Percentiles rank a stretch among this genome's conserved stretches.
These are phyloP conservation scores for Emydoidea blandingii DNA, from an alignment of 2,797 vertebrate species.

Conservation along the genomic window DNA sequence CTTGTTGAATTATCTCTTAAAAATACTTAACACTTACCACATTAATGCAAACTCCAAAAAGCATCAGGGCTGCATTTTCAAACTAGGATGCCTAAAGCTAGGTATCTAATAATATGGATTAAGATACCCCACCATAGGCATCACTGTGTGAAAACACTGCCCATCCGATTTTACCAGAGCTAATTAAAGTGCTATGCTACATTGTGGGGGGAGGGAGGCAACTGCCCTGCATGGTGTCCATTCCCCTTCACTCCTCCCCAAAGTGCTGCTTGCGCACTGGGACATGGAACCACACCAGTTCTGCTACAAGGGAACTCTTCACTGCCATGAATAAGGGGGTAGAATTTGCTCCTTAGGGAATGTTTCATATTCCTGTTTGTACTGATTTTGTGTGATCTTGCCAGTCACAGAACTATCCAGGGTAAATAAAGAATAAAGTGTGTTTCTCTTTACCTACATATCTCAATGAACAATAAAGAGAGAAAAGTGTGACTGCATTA, in stretches of 20 bases:
- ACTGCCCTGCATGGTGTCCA: too few relatives aligned
- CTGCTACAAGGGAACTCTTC: too few relatives aligned
- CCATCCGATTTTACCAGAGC: neutral
- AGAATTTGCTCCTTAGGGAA: neutral
- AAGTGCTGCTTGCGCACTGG: too few relatives aligned
- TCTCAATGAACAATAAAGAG: neutral
- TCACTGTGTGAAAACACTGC: neutral
- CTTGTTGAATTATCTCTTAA: neutral
- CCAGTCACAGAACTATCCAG: neutral
- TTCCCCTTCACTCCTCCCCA: too few relatives aligned
- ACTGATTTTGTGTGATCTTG: neutral
- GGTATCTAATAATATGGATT: neutral
- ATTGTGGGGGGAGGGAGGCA: too few relatives aligned
- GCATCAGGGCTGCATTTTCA: neutral
- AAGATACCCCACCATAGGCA: neutral
- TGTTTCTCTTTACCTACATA: neutral
- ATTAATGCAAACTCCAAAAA: neutral
- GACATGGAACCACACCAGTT: too few relatives aligned
- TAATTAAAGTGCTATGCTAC: too few relatives aligned
- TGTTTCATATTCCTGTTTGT: neutral
- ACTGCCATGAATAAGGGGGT: neutral
- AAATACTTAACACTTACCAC: neutral
- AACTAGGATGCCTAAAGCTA: neutral
- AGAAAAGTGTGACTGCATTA: too few relatives aligned
- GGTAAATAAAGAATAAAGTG: neutral